Percentiles rank a stretch among this genome's conserved stretches.
These are phyloP conservation scores for Aphelinus certus DNA, from an alignment of 1,140 invertebrate genomes.

Conservation along the genomic window DNA sequence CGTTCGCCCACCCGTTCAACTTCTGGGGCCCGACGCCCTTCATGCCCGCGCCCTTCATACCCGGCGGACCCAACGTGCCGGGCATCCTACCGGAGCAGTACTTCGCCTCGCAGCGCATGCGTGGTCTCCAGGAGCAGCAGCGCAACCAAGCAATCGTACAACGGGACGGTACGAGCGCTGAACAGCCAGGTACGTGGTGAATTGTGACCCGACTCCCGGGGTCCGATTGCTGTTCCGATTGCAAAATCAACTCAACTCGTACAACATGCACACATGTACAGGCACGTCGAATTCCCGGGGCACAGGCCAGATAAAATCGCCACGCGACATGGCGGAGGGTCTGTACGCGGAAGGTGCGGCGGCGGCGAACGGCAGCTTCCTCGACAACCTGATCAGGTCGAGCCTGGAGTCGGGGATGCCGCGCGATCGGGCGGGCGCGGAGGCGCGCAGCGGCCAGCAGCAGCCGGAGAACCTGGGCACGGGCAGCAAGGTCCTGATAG, in stretches of 20 bases:
- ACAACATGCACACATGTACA: not conserved
- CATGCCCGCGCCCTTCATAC: conserved; percentile 71
- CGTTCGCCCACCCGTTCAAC: conserved; percentile 72
- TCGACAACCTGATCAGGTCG: conserved; percentile 81
- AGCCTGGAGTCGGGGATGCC: conserved; percentile 74
- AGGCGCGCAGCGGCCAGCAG: conserved; percentile 46
- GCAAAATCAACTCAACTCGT: not conserved
- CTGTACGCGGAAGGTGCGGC: conserved; percentile 67
- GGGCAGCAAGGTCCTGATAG: conserved; percentile 70
- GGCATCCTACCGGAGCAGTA: conserved; percentile 72
- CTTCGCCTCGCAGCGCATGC: conserved; percentile 84
- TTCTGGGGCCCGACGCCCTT: conserved; percentile 72
- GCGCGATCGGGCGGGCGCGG: conserved; percentile 53
- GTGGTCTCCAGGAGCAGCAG: conserved; percentile 78
- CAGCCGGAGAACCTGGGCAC: conserved; percentile 51
- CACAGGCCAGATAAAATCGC: conserved; percentile 64
- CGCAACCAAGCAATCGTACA: conserved; percentile 56
- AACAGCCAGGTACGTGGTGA: conserved; percentile 23
- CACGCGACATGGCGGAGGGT: conserved; percentile 71
- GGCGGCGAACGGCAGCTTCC: conserved; percentile 77
- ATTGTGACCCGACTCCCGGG: not conserved
- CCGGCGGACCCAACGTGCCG: conserved; percentile 62
- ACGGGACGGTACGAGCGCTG: conserved; percentile 39
- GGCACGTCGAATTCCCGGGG: conserved; percentile 55
- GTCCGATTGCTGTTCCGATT: not conserved